phyloP scores from a whole-genome alignment of 2,113 vertebrate species.

The Chaetorhynchus papuensis region DNA sequence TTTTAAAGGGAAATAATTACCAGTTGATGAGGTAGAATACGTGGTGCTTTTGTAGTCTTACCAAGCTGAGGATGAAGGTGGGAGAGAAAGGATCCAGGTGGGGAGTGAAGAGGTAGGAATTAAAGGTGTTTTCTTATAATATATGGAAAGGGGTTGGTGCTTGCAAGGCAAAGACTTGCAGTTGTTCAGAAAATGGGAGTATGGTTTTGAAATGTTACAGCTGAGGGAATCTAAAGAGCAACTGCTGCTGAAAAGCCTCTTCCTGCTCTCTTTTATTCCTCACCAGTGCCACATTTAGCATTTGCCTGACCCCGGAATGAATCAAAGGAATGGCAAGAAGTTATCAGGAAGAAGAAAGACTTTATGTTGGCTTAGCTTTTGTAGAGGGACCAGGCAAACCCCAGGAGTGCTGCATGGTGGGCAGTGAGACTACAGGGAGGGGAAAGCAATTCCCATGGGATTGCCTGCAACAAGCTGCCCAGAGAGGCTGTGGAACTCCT shows the following conservation, averaged over 20 bases:
- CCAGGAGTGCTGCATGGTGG: not conserved
- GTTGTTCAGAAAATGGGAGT: not conserved
- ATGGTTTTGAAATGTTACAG: not conserved
- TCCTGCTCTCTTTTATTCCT: not conserved
- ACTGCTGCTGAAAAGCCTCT: not conserved
- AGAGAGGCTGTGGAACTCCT: not conserved
- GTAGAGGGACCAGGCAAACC: not conserved
- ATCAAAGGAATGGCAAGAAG: not conserved
- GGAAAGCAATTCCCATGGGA: not conserved
- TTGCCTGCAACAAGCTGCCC: not conserved
- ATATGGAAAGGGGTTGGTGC: not conserved
- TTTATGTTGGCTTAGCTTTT: not conserved
- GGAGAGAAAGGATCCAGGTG: not conserved
- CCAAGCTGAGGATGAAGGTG: not conserved
- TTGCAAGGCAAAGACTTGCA: not conserved
- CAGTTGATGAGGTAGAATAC: not conserved
- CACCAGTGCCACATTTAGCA: not conserved
- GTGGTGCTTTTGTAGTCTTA: not conserved
- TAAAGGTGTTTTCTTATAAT: not conserved
- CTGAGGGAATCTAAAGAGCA: not conserved
- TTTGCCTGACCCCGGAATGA: not conserved
- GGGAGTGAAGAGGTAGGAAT: not conserved
- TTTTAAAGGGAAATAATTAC: not conserved
- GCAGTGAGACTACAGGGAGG: not conserved
- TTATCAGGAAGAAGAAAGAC: not conserved